Base-by-base conservation (phyloP, 2,113 vertebrate genomes). In the Cathartes aura region DNA sequence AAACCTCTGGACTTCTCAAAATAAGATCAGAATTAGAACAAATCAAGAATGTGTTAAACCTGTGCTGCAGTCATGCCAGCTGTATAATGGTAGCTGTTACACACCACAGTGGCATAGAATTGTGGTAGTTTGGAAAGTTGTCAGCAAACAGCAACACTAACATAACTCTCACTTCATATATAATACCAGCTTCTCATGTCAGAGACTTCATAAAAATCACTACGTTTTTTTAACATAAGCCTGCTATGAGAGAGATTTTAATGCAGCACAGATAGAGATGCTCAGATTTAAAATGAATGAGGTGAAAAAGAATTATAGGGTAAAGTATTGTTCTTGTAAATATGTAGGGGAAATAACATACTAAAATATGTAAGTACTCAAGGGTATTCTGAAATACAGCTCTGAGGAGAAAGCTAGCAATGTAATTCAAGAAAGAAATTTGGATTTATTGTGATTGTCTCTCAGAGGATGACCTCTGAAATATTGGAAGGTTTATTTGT, bases 311-410 rank as follows among this genome's bases (percentile, higher is more conserved):
- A 95, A 96, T 93, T 93, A 73, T 7, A 87, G 70, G 19, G 26
- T 76, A 56, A 96, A 75, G 34, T 52, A 34, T 71, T 95, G 63
- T 96, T 96, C 74, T 75, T 76, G 82, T 80, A 97, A 89, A 67
- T 87, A 42, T 84, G 75, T 13, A 87, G 74, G 88, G 66, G 73
- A 82, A 95, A 72, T 78, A 48, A 79, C 4, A 2, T 76, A 27
- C 27, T 89, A 11, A 92, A 80, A 59, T 43, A 14, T 40, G 15
- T 34, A 26, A 43, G 42, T 55, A 17, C 56, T 82, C 34, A 18
- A 67, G 59, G 12, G 12, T 81, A 13, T 89, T 92, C 15, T 92
- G 56, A 58, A 40, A 62, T 11, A 82, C 24, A 95, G 38, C 53
- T 73, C 23, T 40, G 59, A 75, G 74, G 73, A 64, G 42, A 87